These are phyloP conservation scores for Stenchaetothrips biformis DNA, from an alignment of 2,888 invertebrate genomes.

Conservation along the genomic window DNA sequence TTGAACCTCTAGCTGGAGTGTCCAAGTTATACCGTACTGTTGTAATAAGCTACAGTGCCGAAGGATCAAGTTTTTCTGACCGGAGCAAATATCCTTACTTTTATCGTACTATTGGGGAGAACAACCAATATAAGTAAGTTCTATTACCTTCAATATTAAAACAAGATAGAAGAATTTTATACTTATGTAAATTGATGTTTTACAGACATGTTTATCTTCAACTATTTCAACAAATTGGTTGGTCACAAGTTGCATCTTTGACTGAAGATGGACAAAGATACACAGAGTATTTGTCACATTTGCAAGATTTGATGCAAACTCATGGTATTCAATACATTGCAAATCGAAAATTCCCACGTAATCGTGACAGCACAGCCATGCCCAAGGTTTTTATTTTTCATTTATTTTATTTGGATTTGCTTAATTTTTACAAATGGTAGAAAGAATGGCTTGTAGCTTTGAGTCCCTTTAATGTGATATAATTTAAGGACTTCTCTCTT, in stretches of 20 bases:
- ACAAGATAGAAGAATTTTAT: not conserved
- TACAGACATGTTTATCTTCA: constrained; percentile 57
- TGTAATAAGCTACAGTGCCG: constrained; percentile 73
- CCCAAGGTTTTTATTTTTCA: constrained; percentile 50
- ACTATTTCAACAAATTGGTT: constrained; percentile 56
- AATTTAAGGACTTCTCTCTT: constrained; percentile 30
- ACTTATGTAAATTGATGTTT: not conserved
- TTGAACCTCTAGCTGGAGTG: constrained; percentile 72
- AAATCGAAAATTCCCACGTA: constrained; percentile 64
- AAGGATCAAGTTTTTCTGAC: constrained; percentile 67
- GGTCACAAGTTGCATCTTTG: constrained; percentile 68
- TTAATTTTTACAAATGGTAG: not conserved
- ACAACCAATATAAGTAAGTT: constrained; percentile 58
- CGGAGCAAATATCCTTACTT: constrained; percentile 68
- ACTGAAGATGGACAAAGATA: constrained; percentile 77
- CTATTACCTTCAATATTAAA: not conserved
- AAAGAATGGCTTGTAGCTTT: not conserved
- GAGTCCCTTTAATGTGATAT: not conserved
- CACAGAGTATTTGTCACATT: constrained; percentile 66
- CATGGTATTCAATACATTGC: constrained; percentile 61
- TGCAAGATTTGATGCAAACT: constrained; percentile 60
- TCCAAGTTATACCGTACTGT: constrained; percentile 67
- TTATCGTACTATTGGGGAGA: constrained; percentile 74
- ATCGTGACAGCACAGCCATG: constrained; percentile 53
- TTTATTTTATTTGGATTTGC: not conserved